Evolutionary conservation across 2,797 vertebrate species (phyloP), one percentile per base, ranked within the genome.

Genomic region (Hipposideros larvatus): DNA sequence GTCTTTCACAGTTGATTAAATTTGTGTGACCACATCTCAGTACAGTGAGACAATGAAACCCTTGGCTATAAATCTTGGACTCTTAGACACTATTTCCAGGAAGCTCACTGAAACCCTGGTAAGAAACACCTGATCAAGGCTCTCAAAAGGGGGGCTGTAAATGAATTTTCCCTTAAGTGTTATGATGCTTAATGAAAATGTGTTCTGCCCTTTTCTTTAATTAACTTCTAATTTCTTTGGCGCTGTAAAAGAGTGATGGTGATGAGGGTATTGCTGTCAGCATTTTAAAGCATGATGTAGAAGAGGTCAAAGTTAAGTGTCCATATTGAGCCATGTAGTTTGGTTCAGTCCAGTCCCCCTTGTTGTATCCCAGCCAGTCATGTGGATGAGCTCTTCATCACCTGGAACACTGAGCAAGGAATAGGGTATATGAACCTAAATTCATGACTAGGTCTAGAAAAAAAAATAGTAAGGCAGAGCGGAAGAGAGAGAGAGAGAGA

Each of bases 171-270:
- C 61, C 89, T 4, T 4, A 57, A 88, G 91, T 66, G 16, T 95
- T 84, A 94, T 57, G 61, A 82, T 77, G 24, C 61, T 86, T 93
- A 74, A 65, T 68, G 26, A 37, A 75, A 93, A 74, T 87, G 77
- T 82, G n/a, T 53, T 82, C 90, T 95, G 84, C 31, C 55, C 55
- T 92, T 87, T 90, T 87, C 79, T 82, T 89, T 89, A 91, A 95
- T 96, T 94, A 95, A 95, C 80, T 95, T 92, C 87, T 87, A 85
- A 96, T 91, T 88, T 95, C 37, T 11, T 11, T 61, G 51, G 55
- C 65, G 34, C 65, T 41, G 11, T 65, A 63, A 75, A 63, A 14
- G 41, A 63, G 74, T 24, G 43, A 51, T 28, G 10, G 37, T 48
- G 74, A 19, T 4, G 26, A 31, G 10, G 5, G 18, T 53, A 41